These are phyloP conservation scores for Gopherus evgoodei DNA, from an alignment of 2,113 vertebrate species.

Conservation along the genomic window DNA sequence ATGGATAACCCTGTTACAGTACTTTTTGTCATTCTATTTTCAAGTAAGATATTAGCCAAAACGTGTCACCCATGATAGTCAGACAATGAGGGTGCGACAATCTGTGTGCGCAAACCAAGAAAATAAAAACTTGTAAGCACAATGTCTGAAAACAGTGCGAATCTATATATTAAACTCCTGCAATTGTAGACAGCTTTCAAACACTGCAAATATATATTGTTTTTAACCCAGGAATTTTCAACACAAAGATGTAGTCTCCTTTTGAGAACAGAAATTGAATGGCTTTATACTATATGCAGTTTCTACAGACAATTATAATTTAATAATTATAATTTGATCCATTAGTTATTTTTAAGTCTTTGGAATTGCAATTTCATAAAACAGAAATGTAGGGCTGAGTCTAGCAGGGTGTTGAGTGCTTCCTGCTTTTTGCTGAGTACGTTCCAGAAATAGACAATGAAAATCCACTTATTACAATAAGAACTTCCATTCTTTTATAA, in stretches of 20 bases:
- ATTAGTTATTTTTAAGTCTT: not conserved
- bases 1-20: slow-evolving; percentile 4
- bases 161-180: not conserved
- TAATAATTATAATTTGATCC: not conserved
- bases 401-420: not conserved
- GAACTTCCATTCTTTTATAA: not conserved
- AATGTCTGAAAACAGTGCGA: not conserved
- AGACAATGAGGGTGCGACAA: slow-evolving; percentile 34
- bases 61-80: slow-evolving; percentile 2
- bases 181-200: not conserved
- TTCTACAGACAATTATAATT: not conserved
- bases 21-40: slow-evolving; percentile 17
- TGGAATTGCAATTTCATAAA: not conserved
- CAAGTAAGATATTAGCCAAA: slow-evolving; percentile 34
- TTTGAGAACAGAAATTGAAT: not conserved
- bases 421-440: not conserved
- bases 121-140: not conserved
- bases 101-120: not conserved
- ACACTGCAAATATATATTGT: not conserved
- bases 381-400: not conserved
- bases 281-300: not conserved
- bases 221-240: not conserved
- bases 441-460: not conserved
- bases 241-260: not conserved
- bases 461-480: not conserved